Conservation (phyloP, 1,140 invertebrate genomes). For the Drosophila fuyamai region DNA sequence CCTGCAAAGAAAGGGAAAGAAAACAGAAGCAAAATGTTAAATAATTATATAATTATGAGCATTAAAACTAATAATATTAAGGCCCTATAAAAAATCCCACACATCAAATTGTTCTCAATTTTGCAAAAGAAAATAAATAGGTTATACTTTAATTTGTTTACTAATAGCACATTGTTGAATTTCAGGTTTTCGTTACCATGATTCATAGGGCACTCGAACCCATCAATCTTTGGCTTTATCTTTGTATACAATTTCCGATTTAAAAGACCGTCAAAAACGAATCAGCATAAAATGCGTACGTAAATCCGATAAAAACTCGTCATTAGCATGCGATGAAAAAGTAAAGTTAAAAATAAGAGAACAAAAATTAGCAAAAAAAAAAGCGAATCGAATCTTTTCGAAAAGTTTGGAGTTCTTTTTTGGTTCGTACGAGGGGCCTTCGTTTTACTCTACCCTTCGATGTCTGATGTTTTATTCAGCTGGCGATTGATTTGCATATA, state of each 20-base stretch:
- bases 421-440: neutral
- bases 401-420: constrained; percentile 2
- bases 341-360: constrained; percentile 34
- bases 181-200: constrained; percentile 32
- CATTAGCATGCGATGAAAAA: constrained; percentile 60
- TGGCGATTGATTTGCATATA: constrained; percentile 65
- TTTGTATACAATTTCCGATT: constrained; percentile 56
- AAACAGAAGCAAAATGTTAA: constrained; percentile 64
- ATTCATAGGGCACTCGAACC: constrained; percentile 39
- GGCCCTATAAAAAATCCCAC: constrained; percentile 16
- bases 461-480: constrained; percentile 72
- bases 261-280: constrained; percentile 27
- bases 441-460: constrained; percentile 2
- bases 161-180: constrained; percentile 42
- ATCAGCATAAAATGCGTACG: constrained; percentile 32
- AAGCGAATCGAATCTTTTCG: constrained; percentile 30
- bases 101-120: constrained; percentile 33
- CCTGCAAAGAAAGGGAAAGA: constrained; percentile 60
- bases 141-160: constrained; percentile 33
- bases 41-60: constrained; percentile 71
- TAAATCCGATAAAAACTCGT: constrained; percentile 36
- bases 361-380: constrained; percentile 34
- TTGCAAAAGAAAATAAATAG: constrained; percentile 8
- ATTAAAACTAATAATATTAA: constrained; percentile 39
- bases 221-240: constrained; percentile 58